phyloP scores from a whole-genome alignment of 2,113 vertebrate species.

The Pelodiscus sinensis region DNA sequence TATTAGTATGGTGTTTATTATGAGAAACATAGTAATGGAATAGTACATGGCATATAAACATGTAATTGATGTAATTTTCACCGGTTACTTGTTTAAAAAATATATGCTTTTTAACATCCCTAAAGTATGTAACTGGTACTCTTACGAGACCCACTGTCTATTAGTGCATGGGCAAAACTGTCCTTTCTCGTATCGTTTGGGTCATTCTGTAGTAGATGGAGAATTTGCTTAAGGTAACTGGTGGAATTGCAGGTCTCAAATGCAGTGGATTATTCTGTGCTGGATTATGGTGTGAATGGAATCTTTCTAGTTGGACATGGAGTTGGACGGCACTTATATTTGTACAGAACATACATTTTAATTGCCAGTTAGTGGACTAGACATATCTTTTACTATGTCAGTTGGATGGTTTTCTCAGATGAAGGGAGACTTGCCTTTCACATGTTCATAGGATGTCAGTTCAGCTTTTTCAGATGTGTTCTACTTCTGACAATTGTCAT shows the following conservation, averaged over 20 bases:
- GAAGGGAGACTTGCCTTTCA: neutral
- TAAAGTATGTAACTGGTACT: neutral
- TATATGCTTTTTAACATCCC: too few relatives aligned
- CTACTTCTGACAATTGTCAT: fast-evolving
- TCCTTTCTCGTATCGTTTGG: neutral
- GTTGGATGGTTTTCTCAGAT: neutral
- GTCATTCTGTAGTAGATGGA: neutral
- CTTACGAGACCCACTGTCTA: neutral
- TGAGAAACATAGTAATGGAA: neutral
- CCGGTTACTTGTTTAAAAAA: too few relatives aligned
- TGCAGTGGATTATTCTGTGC: neutral
- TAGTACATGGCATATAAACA: neutral
- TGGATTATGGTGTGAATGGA: neutral
- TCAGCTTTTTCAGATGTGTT: neutral
- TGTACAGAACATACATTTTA: neutral
- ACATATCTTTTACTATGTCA: neutral
- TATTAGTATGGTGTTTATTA: neutral
- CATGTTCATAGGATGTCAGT: neutral
- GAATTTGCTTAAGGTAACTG: neutral
- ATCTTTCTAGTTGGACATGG: neutral
- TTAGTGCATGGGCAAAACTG: fast-evolving
- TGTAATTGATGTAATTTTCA: too few relatives aligned
- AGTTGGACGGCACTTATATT: neutral
- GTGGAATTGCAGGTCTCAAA: neutral
- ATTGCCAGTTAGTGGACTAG: neutral